Evolutionary conservation across 2,797 vertebrate species (phyloP).

Genomic region (Geotrypetes seraphini): DNA sequence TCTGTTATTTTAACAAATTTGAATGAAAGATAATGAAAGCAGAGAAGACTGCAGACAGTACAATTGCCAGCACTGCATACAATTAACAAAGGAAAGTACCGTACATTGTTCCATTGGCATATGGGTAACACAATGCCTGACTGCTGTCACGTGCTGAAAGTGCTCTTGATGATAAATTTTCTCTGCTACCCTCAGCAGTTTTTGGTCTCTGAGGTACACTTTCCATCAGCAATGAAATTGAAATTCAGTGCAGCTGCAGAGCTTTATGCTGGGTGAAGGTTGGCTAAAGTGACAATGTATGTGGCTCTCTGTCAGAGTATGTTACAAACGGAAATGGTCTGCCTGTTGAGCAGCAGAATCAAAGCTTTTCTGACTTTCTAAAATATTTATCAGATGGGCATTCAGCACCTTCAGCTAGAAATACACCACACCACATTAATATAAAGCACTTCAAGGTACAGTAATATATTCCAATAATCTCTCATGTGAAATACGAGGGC

Average conservation of each 20-base stretch:
- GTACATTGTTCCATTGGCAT: constrained; percentile 1
- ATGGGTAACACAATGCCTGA: not conserved
- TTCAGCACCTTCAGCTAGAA: not conserved
- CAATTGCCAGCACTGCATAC: not conserved
- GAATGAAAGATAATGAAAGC: no score
- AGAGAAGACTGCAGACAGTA: not conserved
- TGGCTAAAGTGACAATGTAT: not conserved
- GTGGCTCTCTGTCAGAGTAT: not conserved
- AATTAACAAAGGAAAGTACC: constrained; percentile 7
- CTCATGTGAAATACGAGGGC: not conserved
- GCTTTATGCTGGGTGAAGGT: not conserved
- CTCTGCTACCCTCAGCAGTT: constrained; percentile 14
- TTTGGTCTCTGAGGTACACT: constrained; percentile 9
- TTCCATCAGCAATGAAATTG: not conserved
- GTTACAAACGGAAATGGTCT: not conserved
- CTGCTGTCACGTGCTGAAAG: constrained; percentile 1
- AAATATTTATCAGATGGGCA: constrained; percentile 1
- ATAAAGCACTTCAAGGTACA: not conserved
- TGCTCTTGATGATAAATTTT: constrained; percentile 16
- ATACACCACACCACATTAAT: not conserved
- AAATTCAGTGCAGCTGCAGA: constrained; percentile 5
- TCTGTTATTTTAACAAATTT: no score
- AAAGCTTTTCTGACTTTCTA: not conserved
- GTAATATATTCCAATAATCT: not conserved
- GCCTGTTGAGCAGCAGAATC: not conserved